Conservation (phyloP, 2,888 invertebrate species). For the Aethes cnicana region DNA sequence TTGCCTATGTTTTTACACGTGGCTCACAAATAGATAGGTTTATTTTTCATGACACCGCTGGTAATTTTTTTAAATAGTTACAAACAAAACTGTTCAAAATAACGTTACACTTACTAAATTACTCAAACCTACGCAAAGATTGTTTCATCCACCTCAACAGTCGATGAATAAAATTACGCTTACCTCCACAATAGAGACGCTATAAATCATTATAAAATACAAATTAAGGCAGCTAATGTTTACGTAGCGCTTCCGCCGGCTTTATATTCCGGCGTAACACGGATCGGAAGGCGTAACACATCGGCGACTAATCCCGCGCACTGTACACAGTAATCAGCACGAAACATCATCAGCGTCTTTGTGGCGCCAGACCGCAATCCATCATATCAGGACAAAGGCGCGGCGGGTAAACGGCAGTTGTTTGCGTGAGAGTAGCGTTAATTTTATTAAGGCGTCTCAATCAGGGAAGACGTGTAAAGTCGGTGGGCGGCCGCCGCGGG, state of each 20-base stretch:
- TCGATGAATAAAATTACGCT: constrained; percentile 22
- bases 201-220: constrained; percentile 70
- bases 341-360: constrained; percentile 73
- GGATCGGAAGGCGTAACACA: constrained; percentile 50
- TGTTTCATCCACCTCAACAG: constrained; percentile 2
- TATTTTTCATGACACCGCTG: too few species aligned
- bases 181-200: constrained; percentile 33
- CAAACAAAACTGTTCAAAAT: too few species aligned
- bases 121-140: neutral
- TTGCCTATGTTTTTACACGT: too few species aligned
- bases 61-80: too few species aligned
- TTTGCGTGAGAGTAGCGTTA: constrained; percentile 75
- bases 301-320: constrained; percentile 63
- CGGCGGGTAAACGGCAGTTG: constrained; percentile 66
- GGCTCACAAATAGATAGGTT: too few species aligned
- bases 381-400: constrained; percentile 77
- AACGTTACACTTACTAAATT: too few species aligned
- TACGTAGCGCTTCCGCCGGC: constrained; percentile 56
- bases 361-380: constrained; percentile 73
- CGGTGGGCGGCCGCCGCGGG: constrained; percentile 67
- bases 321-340: constrained; percentile 73
- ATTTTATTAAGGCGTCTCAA: constrained; percentile 81
- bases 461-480: constrained; percentile 72
- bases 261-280: constrained; percentile 39
- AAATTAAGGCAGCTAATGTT: constrained; percentile 60